These are phyloP conservation scores for Notarius lentiginosus DNA, from an alignment of 2,113 vertebrate species.

Conservation along the genomic window DNA sequence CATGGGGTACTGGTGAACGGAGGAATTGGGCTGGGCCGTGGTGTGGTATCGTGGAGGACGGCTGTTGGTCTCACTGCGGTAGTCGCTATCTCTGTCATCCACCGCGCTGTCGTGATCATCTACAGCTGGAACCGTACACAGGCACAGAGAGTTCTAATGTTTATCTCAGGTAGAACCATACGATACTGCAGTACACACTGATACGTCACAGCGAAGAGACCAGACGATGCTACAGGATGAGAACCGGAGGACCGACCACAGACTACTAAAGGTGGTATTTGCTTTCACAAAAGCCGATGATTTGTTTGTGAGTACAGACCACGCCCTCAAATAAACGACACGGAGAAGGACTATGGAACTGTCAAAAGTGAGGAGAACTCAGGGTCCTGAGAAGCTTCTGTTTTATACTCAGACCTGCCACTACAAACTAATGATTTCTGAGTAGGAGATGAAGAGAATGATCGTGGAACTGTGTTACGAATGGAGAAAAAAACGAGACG, in stretches of 20 bases:
- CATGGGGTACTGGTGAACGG: slow-evolving; percentile 85
- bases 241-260: background rate
- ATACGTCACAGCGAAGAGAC: background rate
- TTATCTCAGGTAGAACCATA: background rate
- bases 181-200: background rate
- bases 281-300: background rate
- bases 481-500: background rate
- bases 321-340: background rate
- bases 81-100: slow-evolving; percentile 90
- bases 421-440: too few species aligned
- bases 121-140: slow-evolving; percentile 70
- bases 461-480: background rate
- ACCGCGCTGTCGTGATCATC: slow-evolving; percentile 89
- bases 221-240: background rate
- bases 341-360: background rate
- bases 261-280: background rate
- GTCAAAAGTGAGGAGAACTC: background rate
- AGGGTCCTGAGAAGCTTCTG: background rate
- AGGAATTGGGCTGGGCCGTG: slow-evolving; percentile 86
- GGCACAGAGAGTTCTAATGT: background rate
- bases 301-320: background rate
- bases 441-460: background rate
- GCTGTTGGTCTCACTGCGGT: slow-evolving; percentile 87
- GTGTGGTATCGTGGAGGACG: slow-evolving; percentile 84
- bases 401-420: background rate